Evolutionary conservation across 2,888 invertebrate species (phyloP).

Genomic region (Drosophila fulvimacula): DNA sequence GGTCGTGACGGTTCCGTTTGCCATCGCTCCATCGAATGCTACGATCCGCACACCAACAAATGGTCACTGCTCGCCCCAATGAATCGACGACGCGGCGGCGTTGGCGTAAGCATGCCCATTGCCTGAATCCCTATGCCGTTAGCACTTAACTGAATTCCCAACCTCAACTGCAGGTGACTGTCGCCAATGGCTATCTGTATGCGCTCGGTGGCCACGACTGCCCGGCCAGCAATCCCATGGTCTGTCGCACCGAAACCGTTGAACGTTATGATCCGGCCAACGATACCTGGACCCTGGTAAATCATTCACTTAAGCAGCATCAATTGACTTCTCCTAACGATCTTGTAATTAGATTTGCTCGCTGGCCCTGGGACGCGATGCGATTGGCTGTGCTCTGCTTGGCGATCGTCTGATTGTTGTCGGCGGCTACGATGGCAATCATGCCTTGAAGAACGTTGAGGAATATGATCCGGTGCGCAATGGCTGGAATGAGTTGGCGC

Average conservation of each 20-base stretch:
- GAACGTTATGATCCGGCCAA: constrained; percentile 92
- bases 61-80: constrained; percentile 95
- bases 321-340: not conserved
- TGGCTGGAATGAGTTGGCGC: constrained; percentile 91
- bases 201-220: constrained; percentile 97
- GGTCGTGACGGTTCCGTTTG: constrained; percentile 97
- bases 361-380: constrained; percentile 93
- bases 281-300: constrained; percentile 93
- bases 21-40: constrained; percentile 94
- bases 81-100: constrained; percentile 93
- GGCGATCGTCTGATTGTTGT: constrained; percentile 91
- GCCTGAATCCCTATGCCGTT: too few species aligned
- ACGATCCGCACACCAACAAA: constrained; percentile 89
- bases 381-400: constrained; percentile 94
- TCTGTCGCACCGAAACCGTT: constrained; percentile 94
- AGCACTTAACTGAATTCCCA: not conserved
- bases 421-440: constrained; percentile 96
- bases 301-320: not conserved
- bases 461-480: constrained; percentile 94
- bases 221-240: constrained; percentile 93
- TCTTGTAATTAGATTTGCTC: constrained; percentile 87
- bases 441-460: constrained; percentile 94
- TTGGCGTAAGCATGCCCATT: constrained; percentile 88
- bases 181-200: constrained; percentile 94
- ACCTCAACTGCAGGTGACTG: constrained; percentile 87